Conservation (phyloP, 1,140 invertebrate species). For the Anastrepha ludens region DNA sequence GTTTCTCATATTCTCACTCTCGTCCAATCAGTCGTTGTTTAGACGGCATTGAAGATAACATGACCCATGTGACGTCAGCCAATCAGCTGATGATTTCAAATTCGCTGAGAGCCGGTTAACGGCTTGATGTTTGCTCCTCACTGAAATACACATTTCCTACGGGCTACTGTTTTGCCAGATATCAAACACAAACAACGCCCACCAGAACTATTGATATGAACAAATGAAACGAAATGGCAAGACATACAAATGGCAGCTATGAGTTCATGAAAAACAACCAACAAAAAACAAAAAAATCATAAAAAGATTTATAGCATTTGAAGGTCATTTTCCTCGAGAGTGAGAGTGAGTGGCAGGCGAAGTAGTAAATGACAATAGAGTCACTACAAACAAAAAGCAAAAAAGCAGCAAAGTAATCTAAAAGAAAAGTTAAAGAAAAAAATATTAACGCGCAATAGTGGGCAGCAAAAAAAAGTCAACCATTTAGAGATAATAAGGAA, state of each 20-base stretch:
- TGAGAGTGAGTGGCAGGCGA: not conserved
- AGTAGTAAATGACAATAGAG: not conserved
- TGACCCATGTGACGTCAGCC: too few species aligned
- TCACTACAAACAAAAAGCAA: not conserved
- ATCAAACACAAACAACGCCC: not conserved
- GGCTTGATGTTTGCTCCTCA: too few species aligned
- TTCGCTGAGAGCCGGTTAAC: too few species aligned
- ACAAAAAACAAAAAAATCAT: not conserved
- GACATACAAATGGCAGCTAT: not conserved
- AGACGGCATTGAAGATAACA: too few species aligned
- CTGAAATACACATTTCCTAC: not conserved
- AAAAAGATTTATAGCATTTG: conserved; percentile 23
- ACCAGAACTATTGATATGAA: conserved; percentile 9
- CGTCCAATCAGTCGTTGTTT: too few species aligned
- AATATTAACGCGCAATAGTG: not conserved
- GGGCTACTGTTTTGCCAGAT: not conserved
- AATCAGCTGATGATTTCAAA: too few species aligned
- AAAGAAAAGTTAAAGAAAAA: not conserved
- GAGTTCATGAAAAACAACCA: conserved; percentile 27
- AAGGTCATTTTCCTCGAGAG: not conserved
- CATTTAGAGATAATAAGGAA: not conserved
- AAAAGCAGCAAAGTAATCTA: not conserved
- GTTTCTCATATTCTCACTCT: too few species aligned
- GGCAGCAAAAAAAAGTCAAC: not conserved
- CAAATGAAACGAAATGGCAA: conserved; percentile 37